Conservation (phyloP, 2,797 vertebrate genomes). For the Tokudaia tokunoshimensis region DNA sequence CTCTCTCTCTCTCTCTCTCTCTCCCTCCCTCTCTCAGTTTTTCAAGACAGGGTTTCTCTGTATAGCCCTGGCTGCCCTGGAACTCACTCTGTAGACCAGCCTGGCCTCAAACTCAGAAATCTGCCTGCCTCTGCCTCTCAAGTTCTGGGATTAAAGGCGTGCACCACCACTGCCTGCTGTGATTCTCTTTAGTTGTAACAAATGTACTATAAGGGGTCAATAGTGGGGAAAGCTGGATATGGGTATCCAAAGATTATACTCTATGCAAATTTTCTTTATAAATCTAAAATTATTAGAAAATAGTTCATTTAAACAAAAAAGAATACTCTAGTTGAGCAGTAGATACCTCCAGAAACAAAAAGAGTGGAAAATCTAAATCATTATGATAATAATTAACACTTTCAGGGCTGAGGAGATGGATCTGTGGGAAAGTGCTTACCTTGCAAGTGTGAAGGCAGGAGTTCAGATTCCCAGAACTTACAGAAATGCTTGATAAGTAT, state of each 20-base stretch:
- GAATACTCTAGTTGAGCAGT: neutral
- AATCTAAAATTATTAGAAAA: conserved; percentile 35
- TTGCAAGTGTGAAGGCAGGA: neutral
- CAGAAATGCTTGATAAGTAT: neutral
- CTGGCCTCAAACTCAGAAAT: no score
- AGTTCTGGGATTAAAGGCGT: no score
- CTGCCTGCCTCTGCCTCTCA: no score
- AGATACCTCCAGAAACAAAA: neutral
- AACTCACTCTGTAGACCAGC: no score
- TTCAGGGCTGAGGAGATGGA: neutral
- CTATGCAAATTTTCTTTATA: neutral
- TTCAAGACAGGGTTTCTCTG: no score
- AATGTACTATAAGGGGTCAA: neutral
- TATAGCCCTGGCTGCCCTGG: no score
- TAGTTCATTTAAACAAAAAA: conserved; percentile 31
- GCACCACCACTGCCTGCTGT: no score
- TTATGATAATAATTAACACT: conserved; percentile 11
- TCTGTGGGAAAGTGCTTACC: neutral
- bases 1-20: no score
- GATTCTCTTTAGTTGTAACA: neutral
- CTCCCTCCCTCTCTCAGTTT: no score
- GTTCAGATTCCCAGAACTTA: neutral
- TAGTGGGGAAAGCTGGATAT: neutral
- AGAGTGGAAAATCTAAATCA: neutral
- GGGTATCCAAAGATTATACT: neutral